A percentile compares a stretch with the other conserved stretches of the same genome.
Conservation (phyloP, 2,113 vertebrate genomes). For the Taurulus bubalis region DNA sequence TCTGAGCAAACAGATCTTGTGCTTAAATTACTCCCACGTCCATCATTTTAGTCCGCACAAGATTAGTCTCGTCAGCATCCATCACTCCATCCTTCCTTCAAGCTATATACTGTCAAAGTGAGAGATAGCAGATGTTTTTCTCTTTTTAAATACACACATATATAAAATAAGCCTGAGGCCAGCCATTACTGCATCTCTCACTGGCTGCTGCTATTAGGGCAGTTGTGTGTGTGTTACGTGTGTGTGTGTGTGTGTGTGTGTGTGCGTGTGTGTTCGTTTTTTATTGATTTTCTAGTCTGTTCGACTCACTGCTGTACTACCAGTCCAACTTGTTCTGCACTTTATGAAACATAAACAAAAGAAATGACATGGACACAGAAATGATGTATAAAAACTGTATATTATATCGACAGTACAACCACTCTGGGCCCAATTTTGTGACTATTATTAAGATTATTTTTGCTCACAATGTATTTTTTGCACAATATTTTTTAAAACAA, state of each 20-base stretch:
- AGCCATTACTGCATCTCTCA: slow-evolving; percentile 37
- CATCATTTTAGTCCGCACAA: not conserved
- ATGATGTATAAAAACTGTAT: not conserved
- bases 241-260: not conserved
- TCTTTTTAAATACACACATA: slow-evolving; percentile 17
- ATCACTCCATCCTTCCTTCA: slow-evolving; percentile 12
- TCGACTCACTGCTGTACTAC: not conserved
- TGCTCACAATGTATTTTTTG: not conserved
- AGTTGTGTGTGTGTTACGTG: not conserved
- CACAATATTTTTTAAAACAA: too few species aligned
- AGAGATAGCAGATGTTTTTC: slow-evolving; percentile 58
- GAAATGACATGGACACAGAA: not conserved
- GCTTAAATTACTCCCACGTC: not conserved
- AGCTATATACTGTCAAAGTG: slow-evolving; percentile 20
- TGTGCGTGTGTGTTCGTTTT: not conserved
- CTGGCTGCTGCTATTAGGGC: slow-evolving; percentile 16
- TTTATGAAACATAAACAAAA: not conserved
- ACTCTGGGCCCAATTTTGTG: not conserved
- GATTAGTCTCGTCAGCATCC: slow-evolving; percentile 6
- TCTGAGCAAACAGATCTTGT: not conserved
- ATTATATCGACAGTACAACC: not conserved
- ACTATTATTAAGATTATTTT: not conserved
- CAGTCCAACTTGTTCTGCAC: slow-evolving; percentile 1
- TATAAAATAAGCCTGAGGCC: slow-evolving; percentile 17
- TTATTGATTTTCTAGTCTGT: slow-evolving; percentile 42